Evolutionary conservation across 2,888 invertebrate genomes (phyloP).

Genomic region (Psylliodes chrysocephalus): DNA sequence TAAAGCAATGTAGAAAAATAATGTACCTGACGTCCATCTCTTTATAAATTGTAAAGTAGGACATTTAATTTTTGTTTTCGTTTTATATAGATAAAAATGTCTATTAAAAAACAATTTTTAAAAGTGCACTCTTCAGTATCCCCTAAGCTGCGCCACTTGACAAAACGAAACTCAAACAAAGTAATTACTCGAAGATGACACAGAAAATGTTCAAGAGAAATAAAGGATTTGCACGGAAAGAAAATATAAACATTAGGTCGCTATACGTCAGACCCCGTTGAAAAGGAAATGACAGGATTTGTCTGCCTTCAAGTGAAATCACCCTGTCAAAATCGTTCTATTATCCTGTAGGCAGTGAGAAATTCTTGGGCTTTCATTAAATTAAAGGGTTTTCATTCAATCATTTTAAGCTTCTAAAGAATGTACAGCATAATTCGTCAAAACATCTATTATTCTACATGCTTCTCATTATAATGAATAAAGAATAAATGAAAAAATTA

Average conservation of each 20-base stretch:
- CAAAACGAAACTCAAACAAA: conserved; percentile 28
- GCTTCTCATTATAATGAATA: no score
- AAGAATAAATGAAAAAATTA: no score
- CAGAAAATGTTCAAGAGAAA: conserved; percentile 29
- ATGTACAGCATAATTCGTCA: not conserved
- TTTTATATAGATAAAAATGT: no score
- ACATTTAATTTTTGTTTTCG: no score
- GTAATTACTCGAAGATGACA: conserved; percentile 36
- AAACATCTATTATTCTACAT: no score
- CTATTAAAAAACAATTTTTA: not conserved
- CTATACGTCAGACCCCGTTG: not conserved
- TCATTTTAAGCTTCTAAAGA: not conserved
- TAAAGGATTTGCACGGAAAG: conserved; percentile 18
- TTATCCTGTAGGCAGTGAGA: conserved; percentile 5
- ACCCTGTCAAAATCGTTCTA: conserved; percentile 11
- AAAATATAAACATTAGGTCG: not conserved
- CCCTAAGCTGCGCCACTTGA: conserved; percentile 5
- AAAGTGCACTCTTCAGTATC: not conserved
- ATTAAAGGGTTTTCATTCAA: conserved; percentile 1
- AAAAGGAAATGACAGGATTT: conserved; percentile 13
- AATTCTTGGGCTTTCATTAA: conserved; percentile 4
- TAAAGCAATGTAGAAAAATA: no score
- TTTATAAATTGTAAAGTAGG: no score
- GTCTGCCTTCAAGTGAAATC: conserved; percentile 8
- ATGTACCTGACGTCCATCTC: no score